A percentile compares a stretch with the other conserved stretches of the same genome.
These are phyloP conservation scores for Allygus modestus DNA, from an alignment of 2,888 invertebrate genomes.

Conservation along the genomic window DNA sequence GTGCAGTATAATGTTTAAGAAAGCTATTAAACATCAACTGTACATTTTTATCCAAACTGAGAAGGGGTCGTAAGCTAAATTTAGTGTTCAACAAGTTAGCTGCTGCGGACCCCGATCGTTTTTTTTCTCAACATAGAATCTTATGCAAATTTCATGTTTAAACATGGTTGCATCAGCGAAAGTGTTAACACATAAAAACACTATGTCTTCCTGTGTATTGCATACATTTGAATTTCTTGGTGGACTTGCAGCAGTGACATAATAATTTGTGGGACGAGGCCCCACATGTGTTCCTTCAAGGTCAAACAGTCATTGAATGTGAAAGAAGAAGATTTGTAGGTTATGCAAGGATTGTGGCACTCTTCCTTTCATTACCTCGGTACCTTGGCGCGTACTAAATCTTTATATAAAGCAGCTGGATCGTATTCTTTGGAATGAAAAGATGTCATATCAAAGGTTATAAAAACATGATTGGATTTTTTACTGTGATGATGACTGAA, in stretches of 20 bases:
- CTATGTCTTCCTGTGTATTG: no score
- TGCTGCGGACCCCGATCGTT: no score
- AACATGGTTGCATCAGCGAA: no score
- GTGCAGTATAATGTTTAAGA: no score
- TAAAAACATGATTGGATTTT: neutral
- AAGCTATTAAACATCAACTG: no score
- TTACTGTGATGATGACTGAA: no score
- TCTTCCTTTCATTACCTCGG: neutral
- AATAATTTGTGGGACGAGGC: conserved; percentile 7
- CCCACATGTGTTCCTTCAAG: neutral
- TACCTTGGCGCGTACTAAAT: conserved; percentile 6
- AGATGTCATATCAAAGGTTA: neutral
- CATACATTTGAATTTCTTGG: neutral
- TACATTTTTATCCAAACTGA: no score
- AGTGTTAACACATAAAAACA: no score
- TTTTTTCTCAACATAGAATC: no score
- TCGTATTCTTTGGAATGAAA: neutral
- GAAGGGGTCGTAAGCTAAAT: no score
- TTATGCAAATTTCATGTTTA: no score
- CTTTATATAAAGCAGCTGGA: neutral
- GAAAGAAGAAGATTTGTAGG: conserved; percentile 12
- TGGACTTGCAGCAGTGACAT: neutral
- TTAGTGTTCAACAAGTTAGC: no score
- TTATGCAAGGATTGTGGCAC: conserved; percentile 6
- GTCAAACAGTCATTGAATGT: conserved; percentile 14